phyloP scores from a whole-genome alignment of 2,113 vertebrate species.

The Onychostruthus taczanowskii region DNA sequence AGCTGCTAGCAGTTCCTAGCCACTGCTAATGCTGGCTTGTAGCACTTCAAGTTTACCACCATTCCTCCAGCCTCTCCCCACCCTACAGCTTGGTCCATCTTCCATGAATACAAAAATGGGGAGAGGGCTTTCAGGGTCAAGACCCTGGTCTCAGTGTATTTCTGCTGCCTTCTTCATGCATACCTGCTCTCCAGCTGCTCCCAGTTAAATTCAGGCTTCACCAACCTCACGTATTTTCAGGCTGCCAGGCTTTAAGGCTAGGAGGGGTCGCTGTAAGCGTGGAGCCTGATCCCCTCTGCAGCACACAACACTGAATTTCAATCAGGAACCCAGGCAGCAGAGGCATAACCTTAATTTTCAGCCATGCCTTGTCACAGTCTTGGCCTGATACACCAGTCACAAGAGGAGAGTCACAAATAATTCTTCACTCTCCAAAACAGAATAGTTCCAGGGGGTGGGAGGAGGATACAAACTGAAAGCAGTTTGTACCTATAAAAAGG shows the following conservation, averaged over 20 bases:
- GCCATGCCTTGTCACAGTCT: background rate
- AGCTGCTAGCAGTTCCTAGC: background rate
- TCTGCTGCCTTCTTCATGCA: background rate
- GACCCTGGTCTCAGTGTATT: background rate
- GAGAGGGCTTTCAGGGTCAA: background rate
- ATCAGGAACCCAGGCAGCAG: background rate
- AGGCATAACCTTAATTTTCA: slow-evolving; percentile 47
- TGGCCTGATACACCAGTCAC: background rate
- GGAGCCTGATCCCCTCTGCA: background rate
- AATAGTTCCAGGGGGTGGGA: background rate
- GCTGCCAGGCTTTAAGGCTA: background rate
- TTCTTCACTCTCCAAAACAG: slow-evolving; percentile 10
- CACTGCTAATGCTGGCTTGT: background rate
- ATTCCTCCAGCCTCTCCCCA: background rate
- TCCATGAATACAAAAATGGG: background rate
- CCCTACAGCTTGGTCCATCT: background rate
- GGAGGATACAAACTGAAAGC: background rate
- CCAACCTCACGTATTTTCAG: background rate
- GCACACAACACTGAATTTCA: slow-evolving; percentile 26
- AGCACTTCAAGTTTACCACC: background rate
- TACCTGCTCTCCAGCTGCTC: background rate
- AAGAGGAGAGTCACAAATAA: slow-evolving; percentile 23
- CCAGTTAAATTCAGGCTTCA: slow-evolving; percentile 1
- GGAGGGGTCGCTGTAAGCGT: background rate
- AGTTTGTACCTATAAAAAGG: slow-evolving; percentile 27